Evolutionary conservation across 2,797 vertebrate species (phyloP).

Genomic region (Podargus strigoides): DNA sequence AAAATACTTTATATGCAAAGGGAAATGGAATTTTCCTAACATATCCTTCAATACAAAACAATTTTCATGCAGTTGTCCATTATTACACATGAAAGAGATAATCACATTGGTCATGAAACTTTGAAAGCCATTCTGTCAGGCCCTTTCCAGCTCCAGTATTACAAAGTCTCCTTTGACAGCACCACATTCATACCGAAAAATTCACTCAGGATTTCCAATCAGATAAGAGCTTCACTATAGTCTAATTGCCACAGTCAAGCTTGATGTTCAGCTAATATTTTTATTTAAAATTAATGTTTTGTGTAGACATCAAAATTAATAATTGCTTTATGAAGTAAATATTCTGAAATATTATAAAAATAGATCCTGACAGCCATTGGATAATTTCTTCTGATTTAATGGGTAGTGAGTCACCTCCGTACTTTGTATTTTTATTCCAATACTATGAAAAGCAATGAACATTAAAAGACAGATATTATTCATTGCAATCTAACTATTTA

Average conservation of each 20-base stretch:
- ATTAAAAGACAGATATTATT: background rate
- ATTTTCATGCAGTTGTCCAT: background rate
- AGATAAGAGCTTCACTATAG: background rate
- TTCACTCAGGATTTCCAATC: background rate
- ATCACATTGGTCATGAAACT: background rate
- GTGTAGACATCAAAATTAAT: too few species aligned
- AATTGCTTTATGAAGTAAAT: background rate
- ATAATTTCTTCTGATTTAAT: background rate
- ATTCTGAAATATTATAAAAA: background rate
- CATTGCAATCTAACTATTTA: background rate
- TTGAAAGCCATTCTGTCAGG: background rate
- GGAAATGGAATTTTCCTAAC: slow-evolving; percentile 34
- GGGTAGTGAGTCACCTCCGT: background rate
- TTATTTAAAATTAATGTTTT: background rate
- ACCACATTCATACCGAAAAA: background rate
- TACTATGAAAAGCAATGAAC: background rate
- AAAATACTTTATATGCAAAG: background rate
- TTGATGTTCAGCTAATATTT: background rate
- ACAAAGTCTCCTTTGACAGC: background rate
- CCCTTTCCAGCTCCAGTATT: background rate
- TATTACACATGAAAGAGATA: background rate
- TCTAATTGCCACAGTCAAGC: background rate
- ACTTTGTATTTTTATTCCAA: background rate
- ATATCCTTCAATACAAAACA: background rate
- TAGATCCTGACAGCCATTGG: background rate